Conservation (phyloP, 2,113 vertebrate species). For the Gymnorhina tibicen region DNA sequence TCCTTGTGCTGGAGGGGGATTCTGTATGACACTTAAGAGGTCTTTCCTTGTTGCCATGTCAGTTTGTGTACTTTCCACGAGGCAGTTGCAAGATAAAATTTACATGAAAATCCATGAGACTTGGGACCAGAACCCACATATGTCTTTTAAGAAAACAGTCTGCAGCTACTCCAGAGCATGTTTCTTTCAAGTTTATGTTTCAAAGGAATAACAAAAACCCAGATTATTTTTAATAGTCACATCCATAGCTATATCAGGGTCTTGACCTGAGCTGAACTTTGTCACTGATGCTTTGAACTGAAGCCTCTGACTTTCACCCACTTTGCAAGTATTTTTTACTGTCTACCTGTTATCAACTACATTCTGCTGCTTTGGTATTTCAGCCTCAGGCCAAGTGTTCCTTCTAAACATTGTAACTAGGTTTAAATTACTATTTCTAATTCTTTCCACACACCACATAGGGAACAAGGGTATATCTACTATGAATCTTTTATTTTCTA, state of each 20-base stretch:
- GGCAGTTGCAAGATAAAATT: neutral
- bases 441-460: neutral
- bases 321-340: neutral
- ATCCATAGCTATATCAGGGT: neutral
- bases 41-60: neutral
- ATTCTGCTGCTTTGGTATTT: neutral
- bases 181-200: neutral
- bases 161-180: neutral
- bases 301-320: neutral
- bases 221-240: neutral
- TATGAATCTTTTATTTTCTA: neutral
- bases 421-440: neutral
- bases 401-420: neutral
- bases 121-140: rapidly evolving
- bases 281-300: neutral
- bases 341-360: neutral
- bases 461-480: neutral
- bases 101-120: neutral
- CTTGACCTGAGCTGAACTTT: neutral
- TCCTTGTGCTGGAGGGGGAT: neutral
- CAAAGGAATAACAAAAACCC: neutral
- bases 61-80: neutral
- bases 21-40: neutral
- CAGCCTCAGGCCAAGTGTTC: neutral
- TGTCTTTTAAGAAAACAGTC: neutral